A percentile compares a stretch with the other conserved stretches of the same genome.
Evolutionary conservation across 1,140 invertebrate species (phyloP).

Genomic region (Calliphora vicina): DNA sequence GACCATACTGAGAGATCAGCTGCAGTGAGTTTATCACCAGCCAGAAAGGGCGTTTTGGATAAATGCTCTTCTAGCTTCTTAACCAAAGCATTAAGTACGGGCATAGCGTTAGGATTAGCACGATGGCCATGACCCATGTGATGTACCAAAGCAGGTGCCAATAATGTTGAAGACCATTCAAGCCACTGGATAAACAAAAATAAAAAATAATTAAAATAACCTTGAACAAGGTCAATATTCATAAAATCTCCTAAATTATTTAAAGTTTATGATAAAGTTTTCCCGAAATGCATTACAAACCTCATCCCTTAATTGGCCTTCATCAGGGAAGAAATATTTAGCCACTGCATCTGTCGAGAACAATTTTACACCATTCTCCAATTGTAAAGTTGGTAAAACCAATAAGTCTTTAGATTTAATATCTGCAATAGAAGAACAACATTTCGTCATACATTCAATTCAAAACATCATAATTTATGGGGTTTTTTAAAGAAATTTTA

Average conservation of each 20-base stretch:
- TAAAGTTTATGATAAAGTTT: constrained; percentile 49
- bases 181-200: constrained; percentile 67
- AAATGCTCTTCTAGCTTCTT: constrained; percentile 63
- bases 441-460: constrained; percentile 49
- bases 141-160: constrained; percentile 68
- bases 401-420: constrained; percentile 49
- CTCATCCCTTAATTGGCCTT: constrained; percentile 52
- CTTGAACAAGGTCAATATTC: constrained; percentile 16
- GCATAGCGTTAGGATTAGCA: constrained; percentile 64
- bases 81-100: constrained; percentile 63
- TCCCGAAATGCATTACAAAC: constrained; percentile 39
- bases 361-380: constrained; percentile 63
- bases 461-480: background rate
- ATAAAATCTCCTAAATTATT: constrained; percentile 19
- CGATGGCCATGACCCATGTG: constrained; percentile 64
- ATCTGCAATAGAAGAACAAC: constrained; percentile 47
- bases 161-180: constrained; percentile 77
- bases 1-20: constrained; percentile 52
- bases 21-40: constrained; percentile 55
- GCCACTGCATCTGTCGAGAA: constrained; percentile 69
- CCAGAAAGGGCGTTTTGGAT: constrained; percentile 58
- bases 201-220: background rate
- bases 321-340: constrained; percentile 66
- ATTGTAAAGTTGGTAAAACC: constrained; percentile 65
- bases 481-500: background rate